Conservation (phyloP, 1,140 invertebrate species). For the Globodera rostochiensis region DNA sequence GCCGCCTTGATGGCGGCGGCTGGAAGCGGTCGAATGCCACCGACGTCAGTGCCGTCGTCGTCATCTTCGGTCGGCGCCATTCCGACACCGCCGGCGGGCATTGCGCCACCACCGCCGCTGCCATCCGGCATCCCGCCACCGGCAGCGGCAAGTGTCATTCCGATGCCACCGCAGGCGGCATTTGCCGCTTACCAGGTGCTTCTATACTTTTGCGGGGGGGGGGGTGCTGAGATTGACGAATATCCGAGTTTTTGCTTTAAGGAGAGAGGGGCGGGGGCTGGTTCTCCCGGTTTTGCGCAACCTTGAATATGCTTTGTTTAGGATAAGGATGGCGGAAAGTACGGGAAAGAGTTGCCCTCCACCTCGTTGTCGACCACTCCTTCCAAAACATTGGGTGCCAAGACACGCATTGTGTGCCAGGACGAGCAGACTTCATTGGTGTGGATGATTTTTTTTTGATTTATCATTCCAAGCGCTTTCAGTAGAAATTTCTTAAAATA, state of each 20-base stretch:
- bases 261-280: no score
- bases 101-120: conserved; percentile 24
- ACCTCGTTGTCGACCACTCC: conserved; percentile 62
- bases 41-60: conserved; percentile 11
- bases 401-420: conserved; percentile 68
- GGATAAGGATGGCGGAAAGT: conserved; percentile 12
- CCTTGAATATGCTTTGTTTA: background rate
- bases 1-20: conserved; percentile 6
- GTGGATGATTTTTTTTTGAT: no score
- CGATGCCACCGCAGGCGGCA: conserved; percentile 29
- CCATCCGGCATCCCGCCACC: conserved; percentile 17
- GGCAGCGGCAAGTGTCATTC: background rate
- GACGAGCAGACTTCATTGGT: conserved; percentile 70
- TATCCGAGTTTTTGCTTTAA: no score
- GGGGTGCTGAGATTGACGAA: no score
- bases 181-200: conserved; percentile 44
- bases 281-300: no score
- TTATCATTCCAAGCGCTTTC: no score
- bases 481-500: no score
- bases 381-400: conserved; percentile 66
- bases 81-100: background rate
- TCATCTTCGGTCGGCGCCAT: background rate
- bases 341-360: background rate
- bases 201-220: no score
- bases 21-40: conserved; percentile 12